phyloP scores from a whole-genome alignment of 1,140 invertebrate genomes.

The Glomeris maerens region DNA sequence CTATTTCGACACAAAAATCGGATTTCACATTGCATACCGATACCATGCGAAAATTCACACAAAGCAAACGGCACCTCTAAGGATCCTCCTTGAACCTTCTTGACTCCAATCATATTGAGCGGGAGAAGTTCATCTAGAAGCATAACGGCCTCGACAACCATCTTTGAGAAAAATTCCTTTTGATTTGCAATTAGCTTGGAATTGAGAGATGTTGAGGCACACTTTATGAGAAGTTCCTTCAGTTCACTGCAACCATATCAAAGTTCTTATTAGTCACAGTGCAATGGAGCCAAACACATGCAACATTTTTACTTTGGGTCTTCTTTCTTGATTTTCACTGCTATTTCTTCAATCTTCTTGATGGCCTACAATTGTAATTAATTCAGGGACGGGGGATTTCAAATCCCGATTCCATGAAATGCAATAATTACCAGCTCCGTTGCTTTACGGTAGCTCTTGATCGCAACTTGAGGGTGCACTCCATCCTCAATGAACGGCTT shows the following conservation, averaged over 20 bases:
- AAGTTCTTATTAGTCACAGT: slow-evolving; percentile 1
- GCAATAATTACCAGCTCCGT: slow-evolving; percentile 42
- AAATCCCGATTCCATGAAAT: slow-evolving; percentile 9
- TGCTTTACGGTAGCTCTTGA: slow-evolving; percentile 70
- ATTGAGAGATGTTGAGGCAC: slow-evolving; percentile 88
- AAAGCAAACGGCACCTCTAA: slow-evolving; percentile 47
- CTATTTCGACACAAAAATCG: slow-evolving; percentile 26
- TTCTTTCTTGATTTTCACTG: slow-evolving; percentile 49
- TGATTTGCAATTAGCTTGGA: slow-evolving; percentile 93
- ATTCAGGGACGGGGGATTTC: background rate
- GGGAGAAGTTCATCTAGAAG: slow-evolving; percentile 84
- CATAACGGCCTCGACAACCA: slow-evolving; percentile 95
- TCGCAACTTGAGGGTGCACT: slow-evolving; percentile 86
- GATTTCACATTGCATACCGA: slow-evolving; percentile 8
- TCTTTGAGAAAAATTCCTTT: slow-evolving; percentile 88
- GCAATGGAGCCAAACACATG: too few species aligned
- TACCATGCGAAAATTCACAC: slow-evolving; percentile 1
- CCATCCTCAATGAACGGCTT: slow-evolving; percentile 94
- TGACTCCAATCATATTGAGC: slow-evolving; percentile 98
- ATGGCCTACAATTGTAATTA: slow-evolving; percentile 40
- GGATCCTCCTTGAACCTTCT: slow-evolving; percentile 91
- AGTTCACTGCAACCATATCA: slow-evolving; percentile 40
- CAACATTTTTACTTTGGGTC: slow-evolving; percentile 27
- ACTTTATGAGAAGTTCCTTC: slow-evolving; percentile 71
- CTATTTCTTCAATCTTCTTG: slow-evolving; percentile 69